Evolutionary conservation across 2,888 invertebrate genomes (phyloP), one percentile per base, ranked within the genome.

Genomic region (Orchestes rusci): DNA sequence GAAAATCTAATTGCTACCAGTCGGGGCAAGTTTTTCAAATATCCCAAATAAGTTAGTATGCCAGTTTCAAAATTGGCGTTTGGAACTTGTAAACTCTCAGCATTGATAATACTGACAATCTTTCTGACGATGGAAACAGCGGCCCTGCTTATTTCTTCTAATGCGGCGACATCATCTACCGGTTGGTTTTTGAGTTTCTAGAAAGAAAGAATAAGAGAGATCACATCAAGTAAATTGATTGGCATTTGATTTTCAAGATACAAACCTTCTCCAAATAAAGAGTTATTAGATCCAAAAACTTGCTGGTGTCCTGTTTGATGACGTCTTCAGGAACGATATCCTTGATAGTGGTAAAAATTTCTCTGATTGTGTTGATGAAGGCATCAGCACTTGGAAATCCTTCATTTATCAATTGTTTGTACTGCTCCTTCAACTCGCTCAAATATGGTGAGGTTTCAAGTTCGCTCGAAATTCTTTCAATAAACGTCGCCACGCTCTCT

Each of bases 191-290:
- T 72, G 16, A 83, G 61, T 71, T 82, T 81, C 72, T 55, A 34
- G 3, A 52, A 47, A 34, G 7, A 5, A 31, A 40, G 3, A 29
- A 20, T 4, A 35, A 30, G 15, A 40, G 32, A 4, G 30, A 3
- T 29, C 16, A 13, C 18, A 13, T 18, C 16, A 8, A 13, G 2
- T n/a, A 7, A n/a, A 2, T 18, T 34, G 7, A 18, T 17, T 27
- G n/a, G 16, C 10, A 18, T 17, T 18, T 1, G 19, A 16, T 18
- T 4, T 4, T 17, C 16, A 18, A 35, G 3, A 35, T 28, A 20
- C 17, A n/a, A 30, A 80, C 79, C 75, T 79, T 79, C 46, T 76
- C 69, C 2, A 83, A 56, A 63, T 86, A 88, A 5, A 71, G 68
- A 48, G 74, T 72, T 29, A 80, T 59, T 10, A 75, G 70, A 31